A percentile compares a stretch with the other conserved stretches of the same genome.
phyloP scores from a whole-genome alignment of 2,113 vertebrate species.

The Brachionichthys hirsutus region DNA sequence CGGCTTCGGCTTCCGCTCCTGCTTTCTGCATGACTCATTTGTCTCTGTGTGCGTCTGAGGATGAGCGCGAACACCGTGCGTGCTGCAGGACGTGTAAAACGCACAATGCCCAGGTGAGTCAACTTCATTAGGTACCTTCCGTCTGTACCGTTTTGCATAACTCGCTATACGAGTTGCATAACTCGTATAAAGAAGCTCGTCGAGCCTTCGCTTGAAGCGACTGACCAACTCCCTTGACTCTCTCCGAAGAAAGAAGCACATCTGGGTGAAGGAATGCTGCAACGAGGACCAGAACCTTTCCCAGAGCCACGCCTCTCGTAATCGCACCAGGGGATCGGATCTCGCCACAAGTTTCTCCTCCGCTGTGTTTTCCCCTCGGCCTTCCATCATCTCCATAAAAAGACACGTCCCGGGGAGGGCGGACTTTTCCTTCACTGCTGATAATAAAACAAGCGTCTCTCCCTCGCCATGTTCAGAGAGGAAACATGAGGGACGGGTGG shows the following conservation, averaged over 20 bases:
- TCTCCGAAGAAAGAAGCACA: conserved; percentile 13
- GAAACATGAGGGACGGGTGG: conserved; percentile 35
- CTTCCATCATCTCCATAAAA: conserved; percentile 68
- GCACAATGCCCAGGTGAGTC: neutral
- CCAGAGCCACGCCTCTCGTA: conserved; percentile 9
- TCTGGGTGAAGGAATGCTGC: conserved; percentile 22
- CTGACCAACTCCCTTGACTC: conserved; percentile 19
- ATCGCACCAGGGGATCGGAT: conserved; percentile 26
- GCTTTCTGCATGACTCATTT: conserved; percentile 6
- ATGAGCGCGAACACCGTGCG: conserved; percentile 1
- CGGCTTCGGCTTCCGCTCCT: conserved; percentile 23
- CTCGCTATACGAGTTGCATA: conserved; percentile 1
- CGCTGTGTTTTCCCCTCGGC: conserved; percentile 15
- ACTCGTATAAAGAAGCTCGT: conserved; percentile 14
- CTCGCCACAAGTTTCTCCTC: conserved; percentile 46
- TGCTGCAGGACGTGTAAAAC: neutral
- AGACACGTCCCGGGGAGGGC: conserved; percentile 63
- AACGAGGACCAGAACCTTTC: neutral
- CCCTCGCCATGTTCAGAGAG: conserved; percentile 30
- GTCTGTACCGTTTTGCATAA: conserved; percentile 6
- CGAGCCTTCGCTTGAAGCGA: conserved; percentile 30
- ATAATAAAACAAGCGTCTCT: conserved; percentile 67
- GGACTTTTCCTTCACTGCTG: conserved; percentile 57
- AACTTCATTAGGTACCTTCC: conserved; percentile 7
- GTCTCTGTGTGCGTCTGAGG: neutral